These are phyloP conservation scores for Nannospalax galili DNA, from an alignment of 2,113 vertebrate species.

Conservation along the genomic window DNA sequence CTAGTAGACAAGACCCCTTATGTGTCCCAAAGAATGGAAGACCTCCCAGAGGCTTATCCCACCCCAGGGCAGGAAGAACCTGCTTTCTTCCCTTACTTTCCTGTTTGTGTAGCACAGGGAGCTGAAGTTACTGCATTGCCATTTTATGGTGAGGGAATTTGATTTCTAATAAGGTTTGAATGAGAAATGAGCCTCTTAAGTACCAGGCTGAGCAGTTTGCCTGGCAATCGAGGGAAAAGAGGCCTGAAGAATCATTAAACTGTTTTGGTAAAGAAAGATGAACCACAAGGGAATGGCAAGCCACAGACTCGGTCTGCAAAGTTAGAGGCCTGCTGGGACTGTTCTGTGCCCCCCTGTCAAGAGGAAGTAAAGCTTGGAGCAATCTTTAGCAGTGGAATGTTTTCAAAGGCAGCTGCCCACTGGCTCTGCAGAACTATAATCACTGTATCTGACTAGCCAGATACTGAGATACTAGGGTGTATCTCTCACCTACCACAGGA, in stretches of 20 bases:
- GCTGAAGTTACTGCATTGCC: neutral
- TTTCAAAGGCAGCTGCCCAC: neutral
- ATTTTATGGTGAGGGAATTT: slow-evolving; percentile 33
- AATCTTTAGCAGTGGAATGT: neutral
- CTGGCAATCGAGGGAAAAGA: slow-evolving; percentile 2
- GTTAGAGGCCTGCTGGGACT: accelerated
- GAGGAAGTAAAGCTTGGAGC: neutral
- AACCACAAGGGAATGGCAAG: neutral
- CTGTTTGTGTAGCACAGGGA: neutral
- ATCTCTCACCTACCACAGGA: neutral
- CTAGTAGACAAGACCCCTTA: neutral
- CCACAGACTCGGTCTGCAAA: neutral
- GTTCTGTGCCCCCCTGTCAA: neutral
- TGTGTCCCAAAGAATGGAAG: neutral
- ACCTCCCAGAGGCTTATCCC: accelerated
- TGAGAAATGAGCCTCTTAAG: slow-evolving; percentile 50
- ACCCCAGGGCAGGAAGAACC: neutral
- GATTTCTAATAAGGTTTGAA: slow-evolving; percentile 57
- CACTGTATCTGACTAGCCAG: neutral
- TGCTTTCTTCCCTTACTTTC: neutral
- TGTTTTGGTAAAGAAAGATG: slow-evolving; percentile 28
- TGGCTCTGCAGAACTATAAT: neutral
- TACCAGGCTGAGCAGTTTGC: neutral
- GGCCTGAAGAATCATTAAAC: slow-evolving; percentile 31
- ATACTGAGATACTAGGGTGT: too few relatives aligned